phyloP scores from a whole-genome alignment of 2,888 invertebrate species.

The Microctonus hyperodae region DNA sequence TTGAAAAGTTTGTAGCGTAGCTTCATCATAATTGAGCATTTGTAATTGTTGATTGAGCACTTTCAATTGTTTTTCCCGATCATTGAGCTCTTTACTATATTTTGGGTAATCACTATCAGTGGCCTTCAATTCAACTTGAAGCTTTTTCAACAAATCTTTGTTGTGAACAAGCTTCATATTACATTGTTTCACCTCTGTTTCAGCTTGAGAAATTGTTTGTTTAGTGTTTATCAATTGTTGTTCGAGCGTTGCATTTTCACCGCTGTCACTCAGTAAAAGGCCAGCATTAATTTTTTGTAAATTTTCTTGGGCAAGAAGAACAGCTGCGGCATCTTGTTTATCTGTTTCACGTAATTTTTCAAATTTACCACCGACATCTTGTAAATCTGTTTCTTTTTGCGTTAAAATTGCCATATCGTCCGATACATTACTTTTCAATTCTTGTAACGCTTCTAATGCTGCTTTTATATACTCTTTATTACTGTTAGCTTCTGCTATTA shows the following conservation, averaged over 20 bases:
- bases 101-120: constrained; percentile 73
- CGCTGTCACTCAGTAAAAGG: constrained; percentile 78
- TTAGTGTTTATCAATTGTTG: constrained; percentile 89
- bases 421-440: constrained; percentile 71
- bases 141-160: constrained; percentile 69
- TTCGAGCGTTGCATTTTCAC: constrained; percentile 83
- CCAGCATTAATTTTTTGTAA: constrained; percentile 88
- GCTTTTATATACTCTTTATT: constrained; percentile 72
- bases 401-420: constrained; percentile 73
- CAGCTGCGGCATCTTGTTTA: constrained; percentile 71
- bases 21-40: constrained; percentile 70
- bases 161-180: constrained; percentile 77
- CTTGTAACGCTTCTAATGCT: constrained; percentile 74
- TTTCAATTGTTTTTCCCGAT: constrained; percentile 68
- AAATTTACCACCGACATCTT: constrained; percentile 71
- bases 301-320: constrained; percentile 77
- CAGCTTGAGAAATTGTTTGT: constrained; percentile 76
- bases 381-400: constrained; percentile 70
- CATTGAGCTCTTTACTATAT: constrained; percentile 70
- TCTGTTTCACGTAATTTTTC: constrained; percentile 74
- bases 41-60: constrained; percentile 67
- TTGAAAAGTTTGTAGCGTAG: constrained; percentile 67
- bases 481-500: constrained; percentile 71
- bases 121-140: constrained; percentile 72
- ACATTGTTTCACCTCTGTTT: constrained; percentile 80